Percentiles rank a stretch among this genome's conserved stretches.
These are phyloP conservation scores for Furnarius figulus DNA, from an alignment of 2,113 vertebrate genomes.

Conservation along the genomic window DNA sequence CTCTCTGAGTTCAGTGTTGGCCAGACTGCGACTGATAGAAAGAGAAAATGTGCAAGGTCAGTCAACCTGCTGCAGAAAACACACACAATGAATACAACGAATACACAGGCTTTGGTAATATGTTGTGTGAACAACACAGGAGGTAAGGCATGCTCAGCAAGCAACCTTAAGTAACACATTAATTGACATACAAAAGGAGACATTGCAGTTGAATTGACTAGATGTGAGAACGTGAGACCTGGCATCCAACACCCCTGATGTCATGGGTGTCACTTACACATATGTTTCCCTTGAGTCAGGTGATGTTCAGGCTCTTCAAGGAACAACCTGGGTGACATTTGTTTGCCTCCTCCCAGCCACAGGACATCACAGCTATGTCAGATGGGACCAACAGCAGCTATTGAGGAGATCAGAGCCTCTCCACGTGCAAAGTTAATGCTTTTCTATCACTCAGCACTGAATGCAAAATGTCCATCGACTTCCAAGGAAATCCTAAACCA, in stretches of 20 bases:
- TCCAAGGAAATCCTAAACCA: background rate
- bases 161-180: background rate
- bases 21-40: background rate
- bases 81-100: background rate
- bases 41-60: background rate
- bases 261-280: background rate
- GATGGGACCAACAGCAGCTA: background rate
- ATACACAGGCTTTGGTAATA: background rate
- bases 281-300: background rate
- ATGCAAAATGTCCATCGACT: background rate
- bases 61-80: background rate
- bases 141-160: background rate
- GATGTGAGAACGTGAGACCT: background rate
- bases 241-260: background rate
- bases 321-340: background rate
- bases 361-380: background rate
- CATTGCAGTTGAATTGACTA: background rate
- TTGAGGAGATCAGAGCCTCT: background rate
- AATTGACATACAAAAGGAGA: background rate
- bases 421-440: accelerated
- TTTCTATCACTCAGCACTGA: background rate
- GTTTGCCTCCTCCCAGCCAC: background rate
- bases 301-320: background rate
- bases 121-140: background rate
- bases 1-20: background rate